Base-by-base conservation (phyloP, 30 jellyfish, hydroid and myxozoan genomes). In the Turritopsis dohrnii region DNA sequence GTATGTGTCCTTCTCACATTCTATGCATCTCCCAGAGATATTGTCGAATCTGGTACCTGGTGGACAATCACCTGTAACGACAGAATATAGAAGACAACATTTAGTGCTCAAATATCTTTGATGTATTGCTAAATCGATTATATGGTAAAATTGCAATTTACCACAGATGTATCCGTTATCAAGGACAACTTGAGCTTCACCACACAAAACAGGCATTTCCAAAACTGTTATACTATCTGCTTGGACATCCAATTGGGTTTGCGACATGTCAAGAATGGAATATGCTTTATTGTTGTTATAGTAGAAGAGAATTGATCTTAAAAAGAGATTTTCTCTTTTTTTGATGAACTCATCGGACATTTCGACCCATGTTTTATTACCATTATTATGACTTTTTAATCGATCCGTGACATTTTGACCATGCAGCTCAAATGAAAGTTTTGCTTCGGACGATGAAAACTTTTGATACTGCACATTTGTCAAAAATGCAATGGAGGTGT, bases 141-240 rank as follows among this genome's bases (percentile, higher is more conserved):
- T n/a, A n/a, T n/a, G n/a, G n/a, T n/a, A n/a, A n/a, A n/a, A n/a
- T n/a, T 41, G 13, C 13, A 41, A 54, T 90, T 75, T 71, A 88
- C 96, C 88, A 74, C 96, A 88, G n/a, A 88, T 83, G 84, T 74
- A 82, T 28, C 96, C 96, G 65, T 88, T 88, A 1, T 83, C 26
- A 52, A 73, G 65, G 65, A 88, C 25, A 0, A 86, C 72, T 23
- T 74, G 80, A n/a, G 88, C 88, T 22, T 22, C 76, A 9, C 86
- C 86, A 74, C 96, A 88, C 52, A 52, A 23, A 13, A 83, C 85
- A 1, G 81, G 81, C 28, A 52, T 52, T 75, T 77, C 83, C 16
- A 53, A 29, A 18, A 76, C 26, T 54, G 82, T 85, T 54, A 83
- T 66, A 29, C 90, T 82, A 20, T 88, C 96, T 71, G 96, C 71